These are phyloP conservation scores for Bufotes viridis DNA, from an alignment of 2,797 vertebrate species.

Conservation along the genomic window DNA sequence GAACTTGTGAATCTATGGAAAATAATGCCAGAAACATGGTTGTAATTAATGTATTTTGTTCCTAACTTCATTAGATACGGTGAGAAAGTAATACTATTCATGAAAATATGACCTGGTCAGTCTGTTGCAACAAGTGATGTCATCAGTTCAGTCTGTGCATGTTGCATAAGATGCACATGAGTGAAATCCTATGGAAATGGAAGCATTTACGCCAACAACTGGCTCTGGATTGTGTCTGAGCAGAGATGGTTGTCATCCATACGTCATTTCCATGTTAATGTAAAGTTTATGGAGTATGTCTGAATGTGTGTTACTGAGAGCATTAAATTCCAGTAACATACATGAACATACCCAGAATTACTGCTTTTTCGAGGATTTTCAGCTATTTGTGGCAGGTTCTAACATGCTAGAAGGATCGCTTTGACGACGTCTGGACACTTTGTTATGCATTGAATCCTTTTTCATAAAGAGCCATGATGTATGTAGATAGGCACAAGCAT, in stretches of 20 bases:
- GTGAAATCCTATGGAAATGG: not conserved
- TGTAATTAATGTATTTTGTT: not conserved
- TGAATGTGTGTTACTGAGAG: not conserved
- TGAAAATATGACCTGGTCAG: not conserved
- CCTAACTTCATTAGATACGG: not conserved
- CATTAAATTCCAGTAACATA: not conserved
- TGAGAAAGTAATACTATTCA: not conserved
- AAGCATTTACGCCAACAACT: too few relatives aligned
- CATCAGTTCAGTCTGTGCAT: not conserved
- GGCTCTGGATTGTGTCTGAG: too few relatives aligned
- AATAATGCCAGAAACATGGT: not conserved
- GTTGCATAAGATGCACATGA: not conserved
- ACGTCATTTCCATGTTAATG: not conserved
- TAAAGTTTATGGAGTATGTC: not conserved
- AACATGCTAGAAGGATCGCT: not conserved
- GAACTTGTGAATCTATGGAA: too few relatives aligned
- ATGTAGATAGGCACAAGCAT: conserved; percentile 17
- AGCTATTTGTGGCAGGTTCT: conserved; percentile 28
- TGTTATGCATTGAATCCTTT: conserved; percentile 30
- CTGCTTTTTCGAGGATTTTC: conserved; percentile 5
- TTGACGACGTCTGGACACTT: conserved; percentile 1
- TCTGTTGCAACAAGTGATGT: not conserved
- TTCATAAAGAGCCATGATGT: not conserved
- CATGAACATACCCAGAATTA: conserved; percentile 1
- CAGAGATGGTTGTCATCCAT: not conserved